phyloP scores from a whole-genome alignment of 2,888 invertebrate species.

The Myathropa florea region DNA sequence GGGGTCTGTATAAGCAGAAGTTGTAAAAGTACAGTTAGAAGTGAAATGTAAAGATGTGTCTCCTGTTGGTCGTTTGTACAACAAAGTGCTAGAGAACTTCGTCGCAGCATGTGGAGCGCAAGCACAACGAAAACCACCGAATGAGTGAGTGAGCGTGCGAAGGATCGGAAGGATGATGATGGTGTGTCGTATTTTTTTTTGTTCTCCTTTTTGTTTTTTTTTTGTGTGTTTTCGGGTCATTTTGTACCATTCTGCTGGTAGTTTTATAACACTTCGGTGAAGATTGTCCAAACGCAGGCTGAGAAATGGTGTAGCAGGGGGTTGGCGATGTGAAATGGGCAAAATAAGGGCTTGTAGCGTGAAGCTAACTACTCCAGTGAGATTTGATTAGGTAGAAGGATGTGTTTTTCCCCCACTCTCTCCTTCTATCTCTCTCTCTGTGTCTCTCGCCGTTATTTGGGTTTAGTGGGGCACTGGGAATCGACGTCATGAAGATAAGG shows the following conservation, averaged over 20 bases:
- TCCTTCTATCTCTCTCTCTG: background rate
- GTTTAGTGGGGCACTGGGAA: constrained; percentile 47
- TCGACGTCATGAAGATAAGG: constrained; percentile 29
- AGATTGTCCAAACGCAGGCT: constrained; percentile 26
- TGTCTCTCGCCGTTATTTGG: constrained; percentile 47
- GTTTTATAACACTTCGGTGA: constrained; percentile 69
- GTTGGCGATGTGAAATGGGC: background rate
- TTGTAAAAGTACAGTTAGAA: constrained; percentile 67
- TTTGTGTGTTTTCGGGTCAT: constrained; percentile 65
- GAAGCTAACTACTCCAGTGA: constrained; percentile 66
- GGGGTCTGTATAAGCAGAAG: constrained; percentile 23
- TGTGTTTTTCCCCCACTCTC: background rate
- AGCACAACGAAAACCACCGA: background rate
- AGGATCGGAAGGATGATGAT: constrained; percentile 7
- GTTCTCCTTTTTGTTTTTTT: background rate
- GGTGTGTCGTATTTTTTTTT: constrained; percentile 1
- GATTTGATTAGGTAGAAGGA: constrained; percentile 70
- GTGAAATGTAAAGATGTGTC: constrained; percentile 71
- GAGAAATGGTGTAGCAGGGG: background rate
- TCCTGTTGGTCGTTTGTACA: constrained; percentile 70
- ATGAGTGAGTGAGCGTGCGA: background rate
- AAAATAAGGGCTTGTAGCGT: constrained; percentile 52
- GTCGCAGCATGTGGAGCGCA: constrained; percentile 9
- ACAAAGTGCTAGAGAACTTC: constrained; percentile 59
- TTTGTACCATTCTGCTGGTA: constrained; percentile 63